phyloP scores from a whole-genome alignment of 2,888 invertebrate genomes.

The Congeria kusceri region DNA sequence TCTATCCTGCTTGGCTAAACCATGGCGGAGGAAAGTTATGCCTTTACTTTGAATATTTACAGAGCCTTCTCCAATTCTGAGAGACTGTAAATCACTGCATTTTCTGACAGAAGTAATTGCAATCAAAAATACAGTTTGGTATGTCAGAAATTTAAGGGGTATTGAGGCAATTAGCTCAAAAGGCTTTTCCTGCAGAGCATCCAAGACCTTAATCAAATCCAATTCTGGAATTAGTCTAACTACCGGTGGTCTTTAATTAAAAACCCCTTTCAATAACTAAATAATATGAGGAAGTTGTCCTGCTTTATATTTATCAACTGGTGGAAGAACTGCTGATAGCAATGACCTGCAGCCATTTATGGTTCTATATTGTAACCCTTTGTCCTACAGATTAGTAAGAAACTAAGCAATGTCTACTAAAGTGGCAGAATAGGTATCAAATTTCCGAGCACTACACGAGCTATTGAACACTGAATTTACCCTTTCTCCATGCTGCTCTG shows the following conservation, averaged over 20 bases:
- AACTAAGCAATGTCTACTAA: constrained; percentile 44
- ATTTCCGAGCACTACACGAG: constrained; percentile 47
- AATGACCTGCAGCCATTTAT: constrained; percentile 49
- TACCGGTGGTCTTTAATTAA: constrained; percentile 46
- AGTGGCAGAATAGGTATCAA: constrained; percentile 42
- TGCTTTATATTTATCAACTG: constrained; percentile 26
- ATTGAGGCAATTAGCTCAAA: constrained; percentile 45
- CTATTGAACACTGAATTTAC: constrained; percentile 36
- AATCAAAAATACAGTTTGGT: constrained; percentile 41
- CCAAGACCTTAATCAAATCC: constrained; percentile 44
- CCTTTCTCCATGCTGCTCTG: constrained; percentile 41
- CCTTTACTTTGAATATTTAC: constrained; percentile 37
- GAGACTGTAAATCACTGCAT: constrained; percentile 45
- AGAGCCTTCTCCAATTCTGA: constrained; percentile 31
- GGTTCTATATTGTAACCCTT: constrained; percentile 45
- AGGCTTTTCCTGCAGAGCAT: constrained; percentile 31
- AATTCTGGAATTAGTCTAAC: constrained; percentile 43
- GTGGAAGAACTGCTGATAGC: constrained; percentile 38
- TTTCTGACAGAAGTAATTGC: constrained; percentile 45
- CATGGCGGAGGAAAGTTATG: constrained; percentile 32
- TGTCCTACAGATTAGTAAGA: constrained; percentile 27
- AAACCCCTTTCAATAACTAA: constrained; percentile 40
- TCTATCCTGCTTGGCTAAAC: constrained; percentile 45
- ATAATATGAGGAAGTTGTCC: constrained; percentile 56
- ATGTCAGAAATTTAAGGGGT: constrained; percentile 30